A percentile compares a stretch with the other conserved stretches of the same genome.
phyloP scores from a whole-genome alignment of 2,888 invertebrate species.

The Pocota personata region DNA sequence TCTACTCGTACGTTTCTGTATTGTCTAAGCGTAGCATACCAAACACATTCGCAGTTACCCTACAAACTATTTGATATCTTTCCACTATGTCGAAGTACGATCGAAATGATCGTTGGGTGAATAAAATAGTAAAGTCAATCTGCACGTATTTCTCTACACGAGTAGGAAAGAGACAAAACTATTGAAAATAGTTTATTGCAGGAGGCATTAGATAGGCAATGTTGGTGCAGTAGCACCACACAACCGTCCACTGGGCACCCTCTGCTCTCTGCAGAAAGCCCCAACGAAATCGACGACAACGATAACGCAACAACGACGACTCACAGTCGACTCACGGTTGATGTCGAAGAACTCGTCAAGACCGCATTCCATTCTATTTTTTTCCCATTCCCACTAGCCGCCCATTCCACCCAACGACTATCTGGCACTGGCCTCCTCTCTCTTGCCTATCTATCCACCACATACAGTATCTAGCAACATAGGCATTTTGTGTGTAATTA shows the following conservation, averaged over 20 bases:
- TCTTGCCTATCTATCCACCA: neutral
- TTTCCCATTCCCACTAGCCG: conserved; percentile 37
- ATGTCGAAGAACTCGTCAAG: conserved; percentile 74
- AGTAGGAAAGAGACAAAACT: conserved; percentile 3
- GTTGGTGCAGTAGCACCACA: conserved; percentile 29
- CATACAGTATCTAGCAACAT: conserved; percentile 58
- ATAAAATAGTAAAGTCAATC: conserved; percentile 57
- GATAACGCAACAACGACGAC: conserved; percentile 44
- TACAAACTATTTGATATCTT: conserved; percentile 36
- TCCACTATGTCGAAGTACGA: conserved; percentile 29
- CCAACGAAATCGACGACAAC: conserved; percentile 26
- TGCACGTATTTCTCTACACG: neutral
- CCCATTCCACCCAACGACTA: conserved; percentile 38
- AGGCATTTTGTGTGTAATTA: conserved; percentile 72
- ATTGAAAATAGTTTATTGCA: conserved; percentile 35
- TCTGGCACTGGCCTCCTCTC: conserved; percentile 16
- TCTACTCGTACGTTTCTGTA: too few relatives aligned
- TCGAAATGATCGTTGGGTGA: conserved; percentile 44
- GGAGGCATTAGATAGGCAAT: conserved; percentile 28
- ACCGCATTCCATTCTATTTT: conserved; percentile 72
- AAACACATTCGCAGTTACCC: conserved; percentile 28
- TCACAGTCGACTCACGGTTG: conserved; percentile 68
- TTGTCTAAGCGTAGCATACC: neutral
- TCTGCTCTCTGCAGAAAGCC: neutral
- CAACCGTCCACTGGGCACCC: conserved; percentile 8